Evolutionary conservation across 1,140 invertebrate species (phyloP).

Genomic region (Dreissena polymorpha): DNA sequence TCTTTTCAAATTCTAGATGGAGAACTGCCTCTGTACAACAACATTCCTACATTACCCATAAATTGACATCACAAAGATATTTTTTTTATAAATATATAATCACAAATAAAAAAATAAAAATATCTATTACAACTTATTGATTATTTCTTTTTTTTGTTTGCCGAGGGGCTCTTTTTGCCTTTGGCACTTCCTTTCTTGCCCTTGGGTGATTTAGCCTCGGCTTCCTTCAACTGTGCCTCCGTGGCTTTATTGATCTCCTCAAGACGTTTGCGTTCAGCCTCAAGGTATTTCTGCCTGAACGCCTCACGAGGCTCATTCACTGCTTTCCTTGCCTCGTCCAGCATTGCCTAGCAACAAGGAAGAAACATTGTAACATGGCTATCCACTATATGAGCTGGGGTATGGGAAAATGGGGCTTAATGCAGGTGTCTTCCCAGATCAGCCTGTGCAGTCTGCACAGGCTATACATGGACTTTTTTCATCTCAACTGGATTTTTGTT

Average conservation of each 20-base stretch:
- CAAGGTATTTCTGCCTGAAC: constrained; percentile 77
- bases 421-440: too few relatives aligned
- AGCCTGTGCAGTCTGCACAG: too few relatives aligned
- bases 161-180: constrained; percentile 71
- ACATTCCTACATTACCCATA: too few relatives aligned
- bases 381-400: neutral
- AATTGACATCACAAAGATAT: too few relatives aligned
- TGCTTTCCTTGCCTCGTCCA: constrained; percentile 73
- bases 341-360: constrained; percentile 66
- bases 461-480: too few relatives aligned
- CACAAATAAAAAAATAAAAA: too few relatives aligned
- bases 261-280: constrained; percentile 72
- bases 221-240: constrained; percentile 72
- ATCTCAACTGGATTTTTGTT: too few relatives aligned
- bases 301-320: constrained; percentile 76
- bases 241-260: constrained; percentile 75
- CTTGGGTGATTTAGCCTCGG: constrained; percentile 76
- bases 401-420: too few relatives aligned
- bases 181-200: constrained; percentile 74
- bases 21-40: too few relatives aligned
- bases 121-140: neutral
- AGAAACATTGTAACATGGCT: neutral
- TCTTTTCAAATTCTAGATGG: too few relatives aligned
- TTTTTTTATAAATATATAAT: too few relatives aligned
- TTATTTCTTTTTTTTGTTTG: constrained; percentile 70